Base-by-base conservation (phyloP, 1,140 invertebrate species). In the Laodelphax striatellus region DNA sequence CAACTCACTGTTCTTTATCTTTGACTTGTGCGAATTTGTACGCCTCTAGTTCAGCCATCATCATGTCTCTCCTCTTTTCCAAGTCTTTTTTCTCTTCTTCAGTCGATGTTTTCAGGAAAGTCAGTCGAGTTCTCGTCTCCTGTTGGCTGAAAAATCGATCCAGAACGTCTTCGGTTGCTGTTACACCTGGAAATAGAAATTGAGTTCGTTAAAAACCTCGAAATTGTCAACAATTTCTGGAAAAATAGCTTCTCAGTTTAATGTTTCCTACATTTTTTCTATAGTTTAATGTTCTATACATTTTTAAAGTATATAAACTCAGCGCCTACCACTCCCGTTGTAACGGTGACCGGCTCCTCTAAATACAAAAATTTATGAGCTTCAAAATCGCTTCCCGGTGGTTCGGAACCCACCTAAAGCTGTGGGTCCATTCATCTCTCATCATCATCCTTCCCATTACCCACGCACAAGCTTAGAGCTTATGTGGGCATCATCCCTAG, bases 11-110 rank as follows among this genome's bases (percentile, higher is more conserved):
- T 77, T 90, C 86, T 61, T 82, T 82, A 63, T 88, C 85, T 70
- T 86, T 87, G 4, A 83, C 82, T 65, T 88, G 85, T 0, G 85
- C 83, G 71, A 88, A 90, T 71, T 88, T 90, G 43, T 82, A 83
- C 31, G 79, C 79, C 65, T 90, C 87, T 22, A 90, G 75, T 70
- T 89, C 82, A 0, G 76, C 76, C 57, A 78, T 77, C n/a, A 88
- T 71, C 2, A 77, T 72, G 52, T 88, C 82, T 56, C 83, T 79
- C n/a, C 77, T 79, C 24, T 76, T 79, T 70, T 90, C 87, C 44
- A 90, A 67, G 24, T 73, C 70, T 44, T 81, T 77, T 67, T 91
- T 91, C 66, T 90, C 83, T 11, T 81, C 76, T 68, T 90, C 88
- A 0, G 82, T 83, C 2, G 77, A 81, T 16, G 77, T 76, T 61